Percentiles rank a stretch among this genome's conserved stretches.
phyloP scores from a whole-genome alignment of 2,888 invertebrate species.

The Scaptodrosophila latifasciaeformis region DNA sequence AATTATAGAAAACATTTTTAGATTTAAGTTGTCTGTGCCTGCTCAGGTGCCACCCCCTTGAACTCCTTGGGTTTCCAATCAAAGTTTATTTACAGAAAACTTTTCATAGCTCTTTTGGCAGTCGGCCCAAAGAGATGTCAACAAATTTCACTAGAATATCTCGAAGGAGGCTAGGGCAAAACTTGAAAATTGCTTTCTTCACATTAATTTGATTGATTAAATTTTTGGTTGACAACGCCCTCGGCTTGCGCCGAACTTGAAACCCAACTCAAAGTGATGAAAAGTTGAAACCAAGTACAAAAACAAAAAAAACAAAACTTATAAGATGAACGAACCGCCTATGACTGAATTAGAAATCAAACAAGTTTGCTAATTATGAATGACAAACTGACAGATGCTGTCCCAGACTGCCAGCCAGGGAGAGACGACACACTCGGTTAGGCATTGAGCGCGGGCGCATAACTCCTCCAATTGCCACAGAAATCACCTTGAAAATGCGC shows the following conservation, averaged over 20 bases:
- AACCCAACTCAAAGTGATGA: conserved; percentile 30
- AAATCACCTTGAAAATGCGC: conserved; percentile 54
- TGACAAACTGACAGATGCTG: conserved; percentile 28
- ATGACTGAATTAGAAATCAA: conserved; percentile 15
- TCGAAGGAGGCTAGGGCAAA: too few species aligned
- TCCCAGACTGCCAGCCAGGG: conserved; percentile 19
- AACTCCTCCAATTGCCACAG: conserved; percentile 22
- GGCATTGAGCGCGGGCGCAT: conserved; percentile 35
- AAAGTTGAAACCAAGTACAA: too few species aligned
- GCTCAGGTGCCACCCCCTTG: too few species aligned
- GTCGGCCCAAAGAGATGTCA: conserved; percentile 6
- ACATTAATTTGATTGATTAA: background rate
- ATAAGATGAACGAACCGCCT: too few species aligned
- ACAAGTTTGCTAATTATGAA: conserved; percentile 54
- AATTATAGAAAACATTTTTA: too few species aligned
- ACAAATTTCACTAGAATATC: conserved; percentile 5
- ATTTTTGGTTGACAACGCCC: background rate
- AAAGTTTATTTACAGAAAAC: too few species aligned
- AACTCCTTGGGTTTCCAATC: too few species aligned
- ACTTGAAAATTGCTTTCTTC: too few species aligned
- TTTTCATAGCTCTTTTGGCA: too few species aligned
- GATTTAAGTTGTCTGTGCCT: too few species aligned
- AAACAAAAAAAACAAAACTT: too few species aligned
- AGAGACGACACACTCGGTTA: too few species aligned
- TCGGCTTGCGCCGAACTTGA: conserved; percentile 27